A percentile compares a stretch with the other conserved stretches of the same genome.
These are phyloP conservation scores for Sinopyrophorus schimmeli DNA, from an alignment of 2,888 invertebrate species.

Conservation along the genomic window DNA sequence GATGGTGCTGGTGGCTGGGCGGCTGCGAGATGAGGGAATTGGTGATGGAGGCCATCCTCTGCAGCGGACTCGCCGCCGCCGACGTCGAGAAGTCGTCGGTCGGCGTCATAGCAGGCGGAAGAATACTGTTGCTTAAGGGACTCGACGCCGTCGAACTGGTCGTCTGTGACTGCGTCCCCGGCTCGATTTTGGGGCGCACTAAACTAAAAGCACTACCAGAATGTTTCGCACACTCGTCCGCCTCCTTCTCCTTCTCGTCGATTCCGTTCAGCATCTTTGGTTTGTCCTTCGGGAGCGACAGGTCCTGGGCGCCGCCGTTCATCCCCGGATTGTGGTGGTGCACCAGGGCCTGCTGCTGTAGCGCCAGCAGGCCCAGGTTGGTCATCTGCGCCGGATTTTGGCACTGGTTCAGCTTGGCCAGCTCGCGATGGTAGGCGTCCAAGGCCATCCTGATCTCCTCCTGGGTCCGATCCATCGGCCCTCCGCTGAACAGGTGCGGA, in stretches of 20 bases:
- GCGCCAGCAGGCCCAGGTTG: slow-evolving; percentile 68
- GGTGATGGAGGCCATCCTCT: slow-evolving; percentile 97
- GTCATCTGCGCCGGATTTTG: slow-evolving; percentile 61
- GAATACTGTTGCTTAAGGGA: slow-evolving; percentile 81
- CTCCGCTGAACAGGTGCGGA: slow-evolving; percentile 78
- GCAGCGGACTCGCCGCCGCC: slow-evolving; percentile 89
- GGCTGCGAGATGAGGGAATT: slow-evolving; percentile 94
- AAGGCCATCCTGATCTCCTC: slow-evolving; percentile 89
- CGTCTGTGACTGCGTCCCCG: slow-evolving; percentile 69
- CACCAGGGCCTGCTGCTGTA: slow-evolving; percentile 71
- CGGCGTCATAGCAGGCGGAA: slow-evolving; percentile 82
- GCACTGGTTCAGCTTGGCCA: slow-evolving; percentile 79
- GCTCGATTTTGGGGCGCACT: slow-evolving; percentile 83
- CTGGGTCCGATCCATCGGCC: slow-evolving; percentile 67
- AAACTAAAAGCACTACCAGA: slow-evolving; percentile 85
- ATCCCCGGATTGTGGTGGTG: slow-evolving; percentile 59
- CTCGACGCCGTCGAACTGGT: slow-evolving; percentile 80
- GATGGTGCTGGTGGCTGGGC: slow-evolving; percentile 82
- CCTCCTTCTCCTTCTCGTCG: slow-evolving; percentile 71
- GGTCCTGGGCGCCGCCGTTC: slow-evolving; percentile 78
- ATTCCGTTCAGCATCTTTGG: slow-evolving; percentile 67
- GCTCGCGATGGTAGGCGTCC: slow-evolving; percentile 91
- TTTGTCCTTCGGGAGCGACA: slow-evolving; percentile 81
- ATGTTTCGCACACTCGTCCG: slow-evolving; percentile 73
- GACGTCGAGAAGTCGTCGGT: slow-evolving; percentile 78